Evolutionary conservation across 2,888 invertebrate genomes (phyloP).

Genomic region (Drosophila prolongata): DNA sequence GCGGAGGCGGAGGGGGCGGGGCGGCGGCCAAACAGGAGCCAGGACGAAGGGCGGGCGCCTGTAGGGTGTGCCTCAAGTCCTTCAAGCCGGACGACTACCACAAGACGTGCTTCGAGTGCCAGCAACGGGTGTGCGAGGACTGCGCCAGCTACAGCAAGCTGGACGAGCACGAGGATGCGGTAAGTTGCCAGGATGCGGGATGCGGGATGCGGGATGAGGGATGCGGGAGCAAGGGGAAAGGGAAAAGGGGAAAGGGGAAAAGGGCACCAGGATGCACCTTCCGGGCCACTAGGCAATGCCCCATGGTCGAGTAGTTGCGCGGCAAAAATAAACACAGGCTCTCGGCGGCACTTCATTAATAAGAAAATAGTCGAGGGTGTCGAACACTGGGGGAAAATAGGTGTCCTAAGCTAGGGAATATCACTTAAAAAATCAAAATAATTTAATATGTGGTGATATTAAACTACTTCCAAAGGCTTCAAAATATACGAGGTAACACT

Average conservation of each 20-base stretch:
- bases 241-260: conserved; percentile 2
- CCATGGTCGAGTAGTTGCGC: conserved; percentile 36
- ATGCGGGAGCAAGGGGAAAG: not conserved
- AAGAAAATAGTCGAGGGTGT: conserved; percentile 34
- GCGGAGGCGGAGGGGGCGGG: conserved; percentile 45
- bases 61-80: conserved; percentile 93
- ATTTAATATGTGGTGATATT: no score
- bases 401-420: no score
- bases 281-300: conserved; percentile 67
- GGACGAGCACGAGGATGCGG: conserved; percentile 92
- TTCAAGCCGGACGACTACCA: conserved; percentile 95
- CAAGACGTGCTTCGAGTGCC: conserved; percentile 94
- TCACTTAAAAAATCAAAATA: no score
- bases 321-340: conserved; percentile 56
- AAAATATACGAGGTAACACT: no score
- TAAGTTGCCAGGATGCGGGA: conserved; percentile 83
- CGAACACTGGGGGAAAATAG: conserved; percentile 1
- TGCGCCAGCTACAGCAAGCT: conserved; percentile 96
- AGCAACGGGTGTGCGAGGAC: conserved; percentile 96
- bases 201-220: not conserved
- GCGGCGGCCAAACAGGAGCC: conserved; percentile 86
- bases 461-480: no score
- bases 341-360: conserved; percentile 68
- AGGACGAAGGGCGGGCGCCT: conserved; percentile 91
- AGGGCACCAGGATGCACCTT: conserved; percentile 39